Evolutionary conservation across 1,140 invertebrate genomes (phyloP), one percentile per base, ranked within the genome.

Genomic region (Bombus picipes): DNA sequence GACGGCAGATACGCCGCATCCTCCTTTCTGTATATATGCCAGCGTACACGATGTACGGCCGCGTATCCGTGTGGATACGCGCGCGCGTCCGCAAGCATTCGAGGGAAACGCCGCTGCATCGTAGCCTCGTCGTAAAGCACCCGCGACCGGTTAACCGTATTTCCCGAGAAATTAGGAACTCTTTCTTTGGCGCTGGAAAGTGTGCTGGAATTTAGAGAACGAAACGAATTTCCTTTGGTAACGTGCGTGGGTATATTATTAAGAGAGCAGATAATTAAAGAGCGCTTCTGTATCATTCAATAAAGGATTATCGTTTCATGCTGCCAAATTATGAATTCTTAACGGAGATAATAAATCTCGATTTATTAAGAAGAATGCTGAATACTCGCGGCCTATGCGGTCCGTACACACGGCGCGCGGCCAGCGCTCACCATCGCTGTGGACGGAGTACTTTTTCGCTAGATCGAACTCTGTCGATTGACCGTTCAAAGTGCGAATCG

Each of bases 1-100:
- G 87, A 70, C 86, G 76, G 39, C 68, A 92, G 92, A 93, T 93
- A 93, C 75, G 83, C 72, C 77, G 84, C 84, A 87, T 87, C 85
- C 89, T 86, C 83, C 34, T 41, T 70, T 57, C 18, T 70, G 22
- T 78, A 34, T 53, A 41, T 41, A 47, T 28, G 53, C 65, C 8
- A n/a, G 47, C 37, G 22, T 32, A 41, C 32, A n/a, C 37, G 53
- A 65, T 57, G 62, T 66, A 66, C 18, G 70, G 28, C 4, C 39
- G 53, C 75, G 57, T 10, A n/a, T 47, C 12, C 66, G 47, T 57
- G 39, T 47, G 43, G 39, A 65, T 66, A 68, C 73, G 32, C 62
- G 74, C 47, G 34, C 81, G 59, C 22, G 13, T 59, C 22, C 59
- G 8, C 32, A 41, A 53, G 62, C 43, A 25, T 83, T 53, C 34